Evolutionary conservation across 2,888 invertebrate genomes (phyloP).

Genomic region (Drosophila tripunctata): DNA sequence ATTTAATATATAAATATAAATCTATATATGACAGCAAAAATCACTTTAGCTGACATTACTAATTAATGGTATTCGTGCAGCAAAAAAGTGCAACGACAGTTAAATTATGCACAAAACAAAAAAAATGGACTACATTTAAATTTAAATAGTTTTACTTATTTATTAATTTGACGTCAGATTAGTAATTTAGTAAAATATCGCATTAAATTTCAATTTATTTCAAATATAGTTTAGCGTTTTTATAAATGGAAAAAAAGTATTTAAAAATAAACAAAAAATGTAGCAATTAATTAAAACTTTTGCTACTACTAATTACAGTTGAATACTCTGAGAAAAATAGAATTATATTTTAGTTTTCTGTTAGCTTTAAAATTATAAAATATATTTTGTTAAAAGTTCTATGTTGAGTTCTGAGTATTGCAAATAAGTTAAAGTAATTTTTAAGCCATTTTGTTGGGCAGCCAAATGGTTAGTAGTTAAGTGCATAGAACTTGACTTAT

Average conservation of each 20-base stretch:
- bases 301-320: no score
- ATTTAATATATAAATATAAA: background rate
- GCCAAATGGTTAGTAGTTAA: slow-evolving; percentile 17
- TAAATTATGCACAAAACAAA: background rate
- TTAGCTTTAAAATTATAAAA: no score
- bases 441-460: slow-evolving; percentile 4
- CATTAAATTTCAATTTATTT: background rate
- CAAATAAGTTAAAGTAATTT: no score
- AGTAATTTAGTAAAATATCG: background rate
- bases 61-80: slow-evolving; percentile 1
- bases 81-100: slow-evolving; percentile 1
- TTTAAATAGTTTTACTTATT: background rate
- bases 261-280: no score
- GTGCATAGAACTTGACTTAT: slow-evolving; percentile 12
- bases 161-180: background rate
- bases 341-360: no score
- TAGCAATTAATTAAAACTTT: no score
- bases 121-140: background rate
- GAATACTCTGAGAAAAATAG: no score
- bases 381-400: no score
- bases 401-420: no score
- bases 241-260: no score
- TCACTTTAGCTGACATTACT: slow-evolving; percentile 6
- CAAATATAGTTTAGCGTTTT: background rate
- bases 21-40: slow-evolving; percentile 9